phyloP scores from a whole-genome alignment of 2,888 invertebrate genomes.

The Rhogogaster chlorosoma region DNA sequence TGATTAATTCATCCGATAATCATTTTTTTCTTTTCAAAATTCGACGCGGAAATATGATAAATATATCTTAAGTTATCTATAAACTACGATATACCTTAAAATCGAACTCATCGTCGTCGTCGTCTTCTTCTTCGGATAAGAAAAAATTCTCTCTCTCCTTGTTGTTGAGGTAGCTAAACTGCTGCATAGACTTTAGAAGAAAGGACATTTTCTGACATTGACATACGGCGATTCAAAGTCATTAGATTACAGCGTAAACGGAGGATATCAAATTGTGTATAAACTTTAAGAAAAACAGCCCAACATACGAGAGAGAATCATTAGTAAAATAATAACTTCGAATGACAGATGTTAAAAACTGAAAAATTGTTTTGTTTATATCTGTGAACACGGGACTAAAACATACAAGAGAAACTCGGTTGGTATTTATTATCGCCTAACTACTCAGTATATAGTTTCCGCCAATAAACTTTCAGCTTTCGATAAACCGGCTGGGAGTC shows the following conservation, averaged over 20 bases:
- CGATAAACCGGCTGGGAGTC: slow-evolving; percentile 12
- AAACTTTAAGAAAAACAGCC: slow-evolving; percentile 24
- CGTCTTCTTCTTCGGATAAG: slow-evolving; percentile 67
- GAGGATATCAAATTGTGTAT: slow-evolving; percentile 36
- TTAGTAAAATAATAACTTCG: slow-evolving; percentile 15
- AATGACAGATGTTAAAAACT: slow-evolving; percentile 34
- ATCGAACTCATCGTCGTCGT: slow-evolving; percentile 81
- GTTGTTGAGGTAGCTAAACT: slow-evolving; percentile 62
- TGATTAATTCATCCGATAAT: no score
- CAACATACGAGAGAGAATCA: slow-evolving; percentile 8
- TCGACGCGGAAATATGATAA: neutral
- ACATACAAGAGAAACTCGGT: neutral
- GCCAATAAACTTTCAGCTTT: neutral
- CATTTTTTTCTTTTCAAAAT: neutral
- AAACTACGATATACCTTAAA: slow-evolving; percentile 79
- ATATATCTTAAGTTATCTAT: neutral
- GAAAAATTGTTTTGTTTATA: slow-evolving; percentile 44
- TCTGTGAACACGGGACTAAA: neutral
- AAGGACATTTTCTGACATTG: slow-evolving; percentile 56
- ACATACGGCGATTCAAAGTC: neutral
- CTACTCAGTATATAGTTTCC: neutral
- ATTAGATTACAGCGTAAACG: slow-evolving; percentile 10
- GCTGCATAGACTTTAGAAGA: slow-evolving; percentile 55
- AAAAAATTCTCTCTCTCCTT: slow-evolving; percentile 63
- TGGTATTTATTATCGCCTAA: neutral